Base-by-base conservation (phyloP, 2,113 vertebrate species). In the Zosterops borbonicus region DNA sequence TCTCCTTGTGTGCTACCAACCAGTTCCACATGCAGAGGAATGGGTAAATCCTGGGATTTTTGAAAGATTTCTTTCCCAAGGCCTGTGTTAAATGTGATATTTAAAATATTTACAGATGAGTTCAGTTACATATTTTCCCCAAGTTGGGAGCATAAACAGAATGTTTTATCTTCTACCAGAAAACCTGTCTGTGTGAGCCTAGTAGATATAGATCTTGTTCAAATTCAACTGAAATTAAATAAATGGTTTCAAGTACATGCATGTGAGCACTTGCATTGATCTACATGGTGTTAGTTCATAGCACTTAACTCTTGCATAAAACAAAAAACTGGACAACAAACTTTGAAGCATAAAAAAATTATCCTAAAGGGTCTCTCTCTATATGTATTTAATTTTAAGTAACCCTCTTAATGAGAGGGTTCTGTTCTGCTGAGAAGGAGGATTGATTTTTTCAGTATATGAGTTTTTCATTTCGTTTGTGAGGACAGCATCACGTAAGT, bases 401-500 rank as follows among this genome's bases (percentile, higher is more conserved):
- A 50, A 16, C 44, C 49, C 3, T 83, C 12, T 70, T 59, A 52
- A 52, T 44, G 31, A 44, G n/a, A 59, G 24, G 56, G 15, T 76
- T 68, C 15, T 33, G 1, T 63, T 96, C 75, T 86, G 4, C 44
- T 47, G 49, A 70, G 37, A 35, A 64, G 12, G 13, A 70, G 23
- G 9, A n/a, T 52, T 47, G 29, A 33, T 1, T 27, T 55, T 55
- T 53, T 29, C 47, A 62, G 22, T 49, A 20, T 41, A 47, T 50
- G 20, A 27, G 20, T 67, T 64, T 63, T 84, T 78, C 1, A 33
- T 70, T 81, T 84, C 22, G 3, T 84, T 81, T 90, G 10, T 63
- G 39, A 79, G 79, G 69, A 31, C 20, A 41, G 20, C 4, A 9
- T 77, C 31, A 39, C 0, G 0, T 62, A 55, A 63, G 14, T 20